Evolutionary conservation across 2,888 invertebrate species (phyloP).

Genomic region (Prosopocoilus inquinatus): DNA sequence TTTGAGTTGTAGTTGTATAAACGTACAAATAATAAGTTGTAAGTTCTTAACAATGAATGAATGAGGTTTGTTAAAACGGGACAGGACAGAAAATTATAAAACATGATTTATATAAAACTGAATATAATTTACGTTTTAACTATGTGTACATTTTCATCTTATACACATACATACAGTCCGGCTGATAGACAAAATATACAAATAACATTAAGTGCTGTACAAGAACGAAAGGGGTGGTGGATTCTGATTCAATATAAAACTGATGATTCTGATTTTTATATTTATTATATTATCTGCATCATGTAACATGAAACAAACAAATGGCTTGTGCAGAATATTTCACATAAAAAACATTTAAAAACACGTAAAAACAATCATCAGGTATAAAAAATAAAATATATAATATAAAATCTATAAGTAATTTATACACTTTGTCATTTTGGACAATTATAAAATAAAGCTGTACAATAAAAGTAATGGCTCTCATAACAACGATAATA

Average conservation of each 20-base stretch:
- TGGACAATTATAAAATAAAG: slow-evolving; percentile 34
- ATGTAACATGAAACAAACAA: slow-evolving; percentile 50
- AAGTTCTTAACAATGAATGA: too few species aligned
- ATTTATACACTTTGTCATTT: slow-evolving; percentile 29
- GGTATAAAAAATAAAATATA: slow-evolving; percentile 47
- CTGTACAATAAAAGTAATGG: slow-evolving; percentile 47
- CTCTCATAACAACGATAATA: slow-evolving; percentile 47
- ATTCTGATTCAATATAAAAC: slow-evolving; percentile 25
- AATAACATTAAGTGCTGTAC: slow-evolving; percentile 40
- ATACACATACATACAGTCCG: slow-evolving; percentile 53
- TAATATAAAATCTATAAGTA: slow-evolving; percentile 45
- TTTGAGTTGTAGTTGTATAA: too few species aligned
- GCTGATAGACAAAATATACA: slow-evolving; percentile 46
- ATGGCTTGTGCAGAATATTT: slow-evolving; percentile 44
- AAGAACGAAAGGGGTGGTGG: slow-evolving; percentile 15
- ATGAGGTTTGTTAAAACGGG: neutral
- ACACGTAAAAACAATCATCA: slow-evolving; percentile 27
- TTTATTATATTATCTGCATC: slow-evolving; percentile 45
- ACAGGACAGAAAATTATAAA: slow-evolving; percentile 20
- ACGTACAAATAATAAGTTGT: too few species aligned
- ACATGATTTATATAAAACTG: slow-evolving; percentile 38
- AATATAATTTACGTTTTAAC: slow-evolving; percentile 49
- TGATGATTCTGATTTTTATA: slow-evolving; percentile 26
- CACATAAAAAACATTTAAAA: slow-evolving; percentile 38
- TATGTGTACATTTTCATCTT: slow-evolving; percentile 56